Conservation (phyloP, 92 coral and sea anemone genomes). For the Zoanthus sansibaricus region DNA sequence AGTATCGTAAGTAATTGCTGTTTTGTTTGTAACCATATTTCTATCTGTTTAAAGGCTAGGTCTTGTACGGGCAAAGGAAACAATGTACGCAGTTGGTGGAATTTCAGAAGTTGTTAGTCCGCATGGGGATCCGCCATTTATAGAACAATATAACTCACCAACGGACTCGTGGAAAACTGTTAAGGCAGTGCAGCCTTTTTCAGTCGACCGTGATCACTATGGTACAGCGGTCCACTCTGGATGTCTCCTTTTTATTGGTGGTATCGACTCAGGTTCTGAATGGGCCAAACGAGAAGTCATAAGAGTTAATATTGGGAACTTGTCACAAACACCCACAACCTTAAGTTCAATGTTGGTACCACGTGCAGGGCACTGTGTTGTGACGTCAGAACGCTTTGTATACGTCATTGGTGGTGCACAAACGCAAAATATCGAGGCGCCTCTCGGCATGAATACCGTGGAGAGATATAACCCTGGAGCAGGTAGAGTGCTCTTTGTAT, state of each 20-base stretch:
- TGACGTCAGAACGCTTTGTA: conserved; percentile 62
- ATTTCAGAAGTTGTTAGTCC: conserved; percentile 75
- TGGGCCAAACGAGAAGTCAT: conserved; percentile 67
- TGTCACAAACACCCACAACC: conserved; percentile 23
- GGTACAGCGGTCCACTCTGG: conserved; percentile 66
- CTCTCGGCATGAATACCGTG: conserved; percentile 68
- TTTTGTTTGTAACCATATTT: too few relatives aligned
- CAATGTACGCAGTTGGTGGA: conserved; percentile 84
- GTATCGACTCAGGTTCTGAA: conserved; percentile 57
- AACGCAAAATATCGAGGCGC: conserved; percentile 43
- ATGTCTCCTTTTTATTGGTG: conserved; percentile 70
- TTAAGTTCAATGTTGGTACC: conserved; percentile 63
- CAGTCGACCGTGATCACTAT: conserved; percentile 80
- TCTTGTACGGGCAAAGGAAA: conserved; percentile 52
- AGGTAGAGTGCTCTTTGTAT: conserved; percentile 48
- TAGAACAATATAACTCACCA: conserved; percentile 77
- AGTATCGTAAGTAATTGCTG: too few relatives aligned
- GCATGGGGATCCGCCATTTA: conserved; percentile 73
- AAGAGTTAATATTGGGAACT: conserved; percentile 46
- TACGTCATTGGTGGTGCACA: conserved; percentile 91
- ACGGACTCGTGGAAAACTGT: conserved; percentile 79
- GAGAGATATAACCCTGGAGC: conserved; percentile 71
- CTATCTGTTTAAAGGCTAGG: conserved; percentile 56
- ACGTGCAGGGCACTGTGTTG: conserved; percentile 87
- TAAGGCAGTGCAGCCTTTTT: conserved; percentile 55